Percentiles rank a stretch among this genome's conserved stretches.
These are phyloP conservation scores for Leptinotarsa lineolata DNA, from an alignment of 1,140 invertebrate genomes.

Conservation along the genomic window DNA sequence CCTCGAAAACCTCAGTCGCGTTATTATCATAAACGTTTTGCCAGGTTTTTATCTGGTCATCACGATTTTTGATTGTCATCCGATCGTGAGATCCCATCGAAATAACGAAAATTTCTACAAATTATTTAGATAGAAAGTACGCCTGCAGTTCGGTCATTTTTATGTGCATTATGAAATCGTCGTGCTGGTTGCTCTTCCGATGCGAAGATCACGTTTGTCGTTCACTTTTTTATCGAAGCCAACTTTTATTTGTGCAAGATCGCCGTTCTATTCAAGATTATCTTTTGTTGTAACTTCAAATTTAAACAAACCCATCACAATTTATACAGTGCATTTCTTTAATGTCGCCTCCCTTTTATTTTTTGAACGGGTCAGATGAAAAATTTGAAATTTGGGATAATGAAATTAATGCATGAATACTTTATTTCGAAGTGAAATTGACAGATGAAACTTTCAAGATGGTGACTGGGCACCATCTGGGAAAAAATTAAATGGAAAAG, in stretches of 20 bases:
- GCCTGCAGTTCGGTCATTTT: slow-evolving; percentile 9
- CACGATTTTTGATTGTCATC: background rate
- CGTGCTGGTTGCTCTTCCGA: background rate
- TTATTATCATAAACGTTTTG: background rate
- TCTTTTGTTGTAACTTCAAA: background rate
- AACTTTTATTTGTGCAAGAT: background rate
- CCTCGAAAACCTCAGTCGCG: background rate
- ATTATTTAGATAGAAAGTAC: slow-evolving; percentile 20
- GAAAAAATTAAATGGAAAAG: no score
- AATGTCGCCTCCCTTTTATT: no score
- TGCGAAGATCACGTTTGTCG: slow-evolving; percentile 2
- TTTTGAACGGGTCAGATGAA: no score
- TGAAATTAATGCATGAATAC: no score
- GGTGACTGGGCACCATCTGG: no score
- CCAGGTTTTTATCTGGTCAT: background rate
- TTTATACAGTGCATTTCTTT: no score
- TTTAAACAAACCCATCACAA: background rate
- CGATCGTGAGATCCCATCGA: background rate
- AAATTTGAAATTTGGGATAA: no score
- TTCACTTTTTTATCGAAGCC: background rate
- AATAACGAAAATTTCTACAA: slow-evolving; percentile 11
- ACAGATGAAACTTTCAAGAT: no score
- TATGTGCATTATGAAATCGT: slow-evolving; percentile 11
- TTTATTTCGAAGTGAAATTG: no score
- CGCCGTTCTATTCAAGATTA: background rate